phyloP scores from a whole-genome alignment of 1,140 invertebrate genomes.

The Nylanderia fulva region DNA sequence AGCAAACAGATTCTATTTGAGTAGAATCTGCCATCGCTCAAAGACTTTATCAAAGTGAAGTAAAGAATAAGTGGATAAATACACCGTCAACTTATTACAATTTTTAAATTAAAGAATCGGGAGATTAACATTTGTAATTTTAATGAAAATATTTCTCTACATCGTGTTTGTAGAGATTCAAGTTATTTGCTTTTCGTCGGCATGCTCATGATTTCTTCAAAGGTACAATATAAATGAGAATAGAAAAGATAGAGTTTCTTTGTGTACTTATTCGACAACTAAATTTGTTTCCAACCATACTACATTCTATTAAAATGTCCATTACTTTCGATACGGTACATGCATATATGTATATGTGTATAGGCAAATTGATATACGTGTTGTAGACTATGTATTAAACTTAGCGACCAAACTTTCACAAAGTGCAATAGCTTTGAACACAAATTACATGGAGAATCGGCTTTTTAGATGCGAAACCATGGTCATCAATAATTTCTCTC shows the following conservation, averaged over 20 bases:
- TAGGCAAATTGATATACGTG: constrained; percentile 1
- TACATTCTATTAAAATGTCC: background rate
- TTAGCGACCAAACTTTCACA: constrained; percentile 37
- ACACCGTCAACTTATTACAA: constrained; percentile 17
- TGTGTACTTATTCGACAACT: too few relatives aligned
- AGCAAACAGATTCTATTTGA: constrained; percentile 18
- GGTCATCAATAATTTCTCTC: constrained; percentile 44
- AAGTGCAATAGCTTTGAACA: constrained; percentile 26
- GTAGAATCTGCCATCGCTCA: background rate
- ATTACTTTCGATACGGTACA: background rate
- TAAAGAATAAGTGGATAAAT: constrained; percentile 19
- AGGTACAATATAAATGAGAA: background rate
- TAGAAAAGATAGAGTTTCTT: background rate
- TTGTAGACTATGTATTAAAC: constrained; percentile 25
- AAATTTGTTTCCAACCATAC: background rate
- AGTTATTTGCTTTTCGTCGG: background rate
- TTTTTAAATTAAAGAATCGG: background rate
- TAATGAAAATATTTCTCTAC: background rate
- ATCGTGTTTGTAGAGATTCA: background rate
- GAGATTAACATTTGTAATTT: constrained; percentile 43
- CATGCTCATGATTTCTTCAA: constrained; percentile 2
- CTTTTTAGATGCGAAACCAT: constrained; percentile 43
- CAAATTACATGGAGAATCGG: constrained; percentile 5
- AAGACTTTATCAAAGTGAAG: constrained; percentile 15
- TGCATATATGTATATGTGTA: too few relatives aligned